A percentile compares a stretch with the other conserved stretches of the same genome.
Evolutionary conservation across 2,888 invertebrate species (phyloP).

Genomic region (Acrobasis suavella): DNA sequence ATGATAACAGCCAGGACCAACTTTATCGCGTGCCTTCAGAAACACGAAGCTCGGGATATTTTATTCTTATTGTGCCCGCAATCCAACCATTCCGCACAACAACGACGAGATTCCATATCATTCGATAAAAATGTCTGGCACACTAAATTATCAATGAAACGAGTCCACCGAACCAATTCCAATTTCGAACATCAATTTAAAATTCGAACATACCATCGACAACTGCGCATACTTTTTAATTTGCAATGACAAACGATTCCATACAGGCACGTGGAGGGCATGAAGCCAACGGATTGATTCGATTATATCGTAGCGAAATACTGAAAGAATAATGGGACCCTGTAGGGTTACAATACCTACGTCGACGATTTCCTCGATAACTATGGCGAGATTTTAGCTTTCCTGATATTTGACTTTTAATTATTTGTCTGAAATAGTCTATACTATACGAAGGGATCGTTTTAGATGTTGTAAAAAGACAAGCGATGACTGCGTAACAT

Average conservation of each 20-base stretch:
- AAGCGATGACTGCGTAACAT: no score
- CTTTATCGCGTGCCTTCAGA: no score
- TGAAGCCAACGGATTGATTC: constrained; percentile 16
- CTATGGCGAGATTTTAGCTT: no score
- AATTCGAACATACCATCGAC: constrained; percentile 17
- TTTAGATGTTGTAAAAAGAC: no score
- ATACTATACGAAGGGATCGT: no score
- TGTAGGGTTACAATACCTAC: neutral
- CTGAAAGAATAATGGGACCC: constrained; percentile 26
- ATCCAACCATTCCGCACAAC: neutral
- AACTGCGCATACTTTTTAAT: constrained; percentile 20
- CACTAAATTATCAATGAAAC: neutral
- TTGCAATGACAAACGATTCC: constrained; percentile 21
- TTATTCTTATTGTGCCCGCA: no score
- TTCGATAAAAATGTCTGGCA: neutral
- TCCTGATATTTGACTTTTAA: no score
- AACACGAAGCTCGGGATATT: no score
- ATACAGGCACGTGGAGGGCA: constrained; percentile 17
- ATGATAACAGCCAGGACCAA: no score
- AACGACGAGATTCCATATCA: neutral
- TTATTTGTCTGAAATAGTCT: no score
- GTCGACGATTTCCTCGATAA: neutral
- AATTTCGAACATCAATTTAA: constrained; percentile 16
- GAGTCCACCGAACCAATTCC: neutral
- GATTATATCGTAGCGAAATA: constrained; percentile 22